Percentiles rank a stretch among this genome's conserved stretches.
These are phyloP conservation scores for Eupsittula cactorum DNA, from an alignment of 2,113 vertebrate genomes.

Conservation along the genomic window DNA sequence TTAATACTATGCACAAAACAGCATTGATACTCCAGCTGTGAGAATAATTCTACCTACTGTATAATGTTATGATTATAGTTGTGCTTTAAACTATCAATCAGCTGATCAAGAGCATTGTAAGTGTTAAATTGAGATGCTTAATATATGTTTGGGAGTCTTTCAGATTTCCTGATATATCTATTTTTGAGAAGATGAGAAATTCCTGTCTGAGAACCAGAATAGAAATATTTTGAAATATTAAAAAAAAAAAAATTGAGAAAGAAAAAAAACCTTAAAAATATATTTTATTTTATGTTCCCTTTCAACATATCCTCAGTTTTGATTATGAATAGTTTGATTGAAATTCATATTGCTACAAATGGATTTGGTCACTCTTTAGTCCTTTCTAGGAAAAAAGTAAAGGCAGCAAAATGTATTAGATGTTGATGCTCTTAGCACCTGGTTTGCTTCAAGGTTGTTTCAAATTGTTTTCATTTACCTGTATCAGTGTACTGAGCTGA, in stretches of 20 bases:
- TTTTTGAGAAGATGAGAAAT: not conserved
- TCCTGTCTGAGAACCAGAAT: not conserved
- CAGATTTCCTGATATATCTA: not conserved
- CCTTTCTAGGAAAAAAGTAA: not conserved
- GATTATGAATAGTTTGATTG: not conserved
- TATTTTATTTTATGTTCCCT: not conserved
- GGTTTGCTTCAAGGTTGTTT: not conserved
- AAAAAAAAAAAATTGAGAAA: not conserved
- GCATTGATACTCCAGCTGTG: not conserved
- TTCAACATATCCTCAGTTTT: not conserved
- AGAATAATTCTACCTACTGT: not conserved
- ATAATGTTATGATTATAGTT: slow-evolving; percentile 23
- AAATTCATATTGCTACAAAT: not conserved
- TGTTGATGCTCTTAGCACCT: not conserved
- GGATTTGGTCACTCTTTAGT: not conserved
- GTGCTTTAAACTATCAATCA: slow-evolving; percentile 28
- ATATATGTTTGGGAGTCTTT: not conserved
- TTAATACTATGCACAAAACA: not conserved
- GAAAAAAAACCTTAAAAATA: not conserved
- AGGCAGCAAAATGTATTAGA: not conserved
- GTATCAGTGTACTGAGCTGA: not conserved
- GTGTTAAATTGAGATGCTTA: not conserved
- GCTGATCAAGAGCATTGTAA: not conserved
- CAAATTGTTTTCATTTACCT: not conserved
- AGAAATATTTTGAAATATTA: not conserved